These are phyloP conservation scores for Cheilosia impressa DNA, from an alignment of 2,888 invertebrate genomes.

Conservation along the genomic window DNA sequence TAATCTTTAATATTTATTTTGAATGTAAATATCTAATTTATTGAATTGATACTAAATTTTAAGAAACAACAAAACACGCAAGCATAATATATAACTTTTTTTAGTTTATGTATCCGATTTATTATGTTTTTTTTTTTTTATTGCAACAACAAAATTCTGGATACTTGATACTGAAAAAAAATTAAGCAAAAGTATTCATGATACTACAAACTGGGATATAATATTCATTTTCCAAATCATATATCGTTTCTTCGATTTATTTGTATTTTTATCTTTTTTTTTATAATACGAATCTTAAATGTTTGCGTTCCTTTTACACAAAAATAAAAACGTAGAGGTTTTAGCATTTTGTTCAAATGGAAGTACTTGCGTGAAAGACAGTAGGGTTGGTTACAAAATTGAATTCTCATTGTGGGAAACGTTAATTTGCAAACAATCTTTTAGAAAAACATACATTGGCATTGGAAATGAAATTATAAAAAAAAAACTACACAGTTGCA, in stretches of 20 bases:
- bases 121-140: slow-evolving; percentile 22
- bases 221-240: slow-evolving; percentile 72
- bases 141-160: slow-evolving; percentile 44
- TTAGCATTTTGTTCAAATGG: slow-evolving; percentile 22
- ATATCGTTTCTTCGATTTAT: slow-evolving; percentile 42
- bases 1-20: slow-evolving; percentile 26
- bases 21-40: slow-evolving; percentile 34
- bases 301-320: slow-evolving; percentile 28
- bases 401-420: slow-evolving; percentile 10
- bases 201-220: slow-evolving; percentile 75
- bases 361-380: slow-evolving; percentile 54
- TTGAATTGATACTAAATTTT: slow-evolving; percentile 60
- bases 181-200: slow-evolving; percentile 27
- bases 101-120: slow-evolving; percentile 51
- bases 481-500: slow-evolving; percentile 22
- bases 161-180: slow-evolving; percentile 43
- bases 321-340: not conserved
- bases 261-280: slow-evolving; percentile 13
- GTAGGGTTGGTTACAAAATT: slow-evolving; percentile 8
- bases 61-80: slow-evolving; percentile 73
- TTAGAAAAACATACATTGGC: slow-evolving; percentile 13
- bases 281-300: slow-evolving; percentile 41
- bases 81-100: slow-evolving; percentile 60
- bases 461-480: slow-evolving; percentile 52
- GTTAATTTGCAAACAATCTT: slow-evolving; percentile 4